These are phyloP conservation scores for Leptogaster cylindrica DNA, from an alignment of 2,888 invertebrate genomes.

Conservation along the genomic window DNA sequence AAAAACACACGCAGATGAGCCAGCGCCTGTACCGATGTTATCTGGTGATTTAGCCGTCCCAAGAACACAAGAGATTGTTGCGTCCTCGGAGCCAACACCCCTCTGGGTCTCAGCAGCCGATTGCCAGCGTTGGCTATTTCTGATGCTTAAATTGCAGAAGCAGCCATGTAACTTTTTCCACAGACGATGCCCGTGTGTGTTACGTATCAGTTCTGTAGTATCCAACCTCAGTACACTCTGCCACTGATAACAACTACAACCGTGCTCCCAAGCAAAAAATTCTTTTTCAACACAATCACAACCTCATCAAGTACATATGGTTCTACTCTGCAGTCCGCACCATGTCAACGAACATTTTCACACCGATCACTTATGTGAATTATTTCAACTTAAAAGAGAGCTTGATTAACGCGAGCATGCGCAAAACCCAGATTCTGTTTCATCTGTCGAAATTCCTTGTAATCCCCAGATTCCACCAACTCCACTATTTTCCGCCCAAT, in stretches of 20 bases:
- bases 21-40: too few species aligned
- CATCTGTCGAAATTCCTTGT: neutral
- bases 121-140: constrained; percentile 36
- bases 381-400: constrained; percentile 23
- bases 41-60: too few species aligned
- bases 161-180: constrained; percentile 34
- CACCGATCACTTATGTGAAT: constrained; percentile 30
- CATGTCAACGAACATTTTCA: constrained; percentile 1
- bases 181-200: constrained; percentile 25
- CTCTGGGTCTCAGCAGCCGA: constrained; percentile 12
- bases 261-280: constrained; percentile 22
- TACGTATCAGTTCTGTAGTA: neutral
- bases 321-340: constrained; percentile 13
- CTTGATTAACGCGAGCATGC: constrained; percentile 21
- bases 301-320: constrained; percentile 8
- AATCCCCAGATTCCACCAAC: neutral
- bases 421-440: constrained; percentile 20
- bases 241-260: constrained; percentile 26
- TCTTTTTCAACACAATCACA: constrained; percentile 39
- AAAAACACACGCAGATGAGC: neutral
- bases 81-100: constrained; percentile 9
- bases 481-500: neutral
- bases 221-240: neutral
- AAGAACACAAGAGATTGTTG: constrained; percentile 6
- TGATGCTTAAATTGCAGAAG: constrained; percentile 34